These are phyloP conservation scores for Anaspis maculata DNA, from an alignment of 2,888 invertebrate species.

Conservation along the genomic window DNA sequence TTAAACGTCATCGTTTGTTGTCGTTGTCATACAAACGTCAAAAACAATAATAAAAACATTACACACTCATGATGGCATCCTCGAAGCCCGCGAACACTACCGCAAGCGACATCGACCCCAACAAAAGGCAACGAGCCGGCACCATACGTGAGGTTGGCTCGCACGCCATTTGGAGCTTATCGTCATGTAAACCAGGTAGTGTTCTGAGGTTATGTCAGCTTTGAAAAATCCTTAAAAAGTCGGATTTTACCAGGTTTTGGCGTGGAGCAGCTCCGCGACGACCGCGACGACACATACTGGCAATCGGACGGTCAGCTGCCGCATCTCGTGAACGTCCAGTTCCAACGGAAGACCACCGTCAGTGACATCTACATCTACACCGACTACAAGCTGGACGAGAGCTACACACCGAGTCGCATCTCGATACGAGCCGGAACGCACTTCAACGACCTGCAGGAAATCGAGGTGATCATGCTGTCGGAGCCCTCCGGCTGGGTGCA, in stretches of 20 bases:
- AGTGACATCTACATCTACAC: constrained; percentile 94
- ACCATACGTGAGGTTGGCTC: constrained; percentile 39
- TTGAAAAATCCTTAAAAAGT: not conserved
- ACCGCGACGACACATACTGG: constrained; percentile 97
- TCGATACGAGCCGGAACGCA: constrained; percentile 91
- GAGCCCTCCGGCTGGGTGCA: constrained; percentile 96
- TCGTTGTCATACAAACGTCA: no score
- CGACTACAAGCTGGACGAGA: constrained; percentile 97
- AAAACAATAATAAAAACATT: no score
- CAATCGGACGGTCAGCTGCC: constrained; percentile 98
- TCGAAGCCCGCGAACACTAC: no score
- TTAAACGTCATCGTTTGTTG: no score
- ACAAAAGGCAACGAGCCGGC: constrained; percentile 37
- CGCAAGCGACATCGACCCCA: constrained; percentile 29
- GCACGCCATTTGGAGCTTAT: constrained; percentile 87
- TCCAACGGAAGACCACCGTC: constrained; percentile 88
- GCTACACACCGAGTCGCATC: constrained; percentile 94
- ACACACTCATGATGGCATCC: no score
- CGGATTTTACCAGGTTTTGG: constrained; percentile 70
- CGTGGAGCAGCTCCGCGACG: constrained; percentile 91
- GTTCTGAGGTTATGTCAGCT: constrained; percentile 9
- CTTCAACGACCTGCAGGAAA: constrained; percentile 93
- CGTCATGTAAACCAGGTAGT: constrained; percentile 93
- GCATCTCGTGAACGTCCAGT: constrained; percentile 95
- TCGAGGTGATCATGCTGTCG: constrained; percentile 85